These are phyloP conservation scores for Cephus pygmeus DNA, from an alignment of 2,888 invertebrate species.

Conservation along the genomic window DNA sequence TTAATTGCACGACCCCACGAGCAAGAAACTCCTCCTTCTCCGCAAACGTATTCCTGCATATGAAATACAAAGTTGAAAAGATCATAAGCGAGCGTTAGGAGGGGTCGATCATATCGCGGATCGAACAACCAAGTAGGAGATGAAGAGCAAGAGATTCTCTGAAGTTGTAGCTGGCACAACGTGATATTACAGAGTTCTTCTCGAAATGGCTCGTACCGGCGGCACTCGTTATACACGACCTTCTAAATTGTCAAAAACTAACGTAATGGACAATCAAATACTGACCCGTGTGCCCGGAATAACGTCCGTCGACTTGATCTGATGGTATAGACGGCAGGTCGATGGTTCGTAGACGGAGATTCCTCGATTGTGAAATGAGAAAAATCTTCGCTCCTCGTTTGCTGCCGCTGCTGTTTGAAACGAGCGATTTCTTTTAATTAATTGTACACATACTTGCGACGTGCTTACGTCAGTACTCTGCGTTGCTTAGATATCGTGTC, in stretches of 20 bases:
- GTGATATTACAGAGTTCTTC: slow-evolving; percentile 8
- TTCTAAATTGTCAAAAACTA: too few species aligned
- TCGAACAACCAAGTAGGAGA: too few species aligned
- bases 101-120: background rate
- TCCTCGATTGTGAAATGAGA: slow-evolving; percentile 81
- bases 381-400: slow-evolving; percentile 75
- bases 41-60: slow-evolving; percentile 75
- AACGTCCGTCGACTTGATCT: slow-evolving; percentile 77
- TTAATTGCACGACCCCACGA: slow-evolving; percentile 80
- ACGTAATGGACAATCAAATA: slow-evolving; percentile 9
- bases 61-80: background rate
- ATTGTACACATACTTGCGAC: too few species aligned
- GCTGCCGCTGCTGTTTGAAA: slow-evolving; percentile 66
- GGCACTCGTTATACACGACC: too few species aligned
- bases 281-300: slow-evolving; percentile 76
- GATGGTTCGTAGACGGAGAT: slow-evolving; percentile 79
- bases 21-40: slow-evolving; percentile 75
- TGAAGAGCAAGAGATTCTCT: too few species aligned
- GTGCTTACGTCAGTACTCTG: too few species aligned
- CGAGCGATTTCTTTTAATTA: slow-evolving; percentile 6
- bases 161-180: too few species aligned
- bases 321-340: slow-evolving; percentile 76
- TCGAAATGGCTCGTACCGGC: background rate
- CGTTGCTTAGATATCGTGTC: too few species aligned
- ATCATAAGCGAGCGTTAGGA: background rate